A percentile compares a stretch with the other conserved stretches of the same genome.
Conservation (phyloP, 2,888 invertebrate species). For the Nephrotoma appendiculata region DNA sequence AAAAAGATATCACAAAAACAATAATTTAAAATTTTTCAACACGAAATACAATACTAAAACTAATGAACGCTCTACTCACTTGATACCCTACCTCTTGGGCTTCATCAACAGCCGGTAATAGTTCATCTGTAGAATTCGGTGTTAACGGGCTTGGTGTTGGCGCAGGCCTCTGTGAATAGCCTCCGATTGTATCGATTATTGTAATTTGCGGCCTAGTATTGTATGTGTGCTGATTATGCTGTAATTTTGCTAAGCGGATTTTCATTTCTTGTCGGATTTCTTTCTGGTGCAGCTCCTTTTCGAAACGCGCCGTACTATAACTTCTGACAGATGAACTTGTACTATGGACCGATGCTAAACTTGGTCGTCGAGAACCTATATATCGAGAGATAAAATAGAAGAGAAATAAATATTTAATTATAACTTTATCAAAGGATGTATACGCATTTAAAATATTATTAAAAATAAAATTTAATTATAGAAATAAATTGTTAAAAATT, state of each 20-base stretch:
- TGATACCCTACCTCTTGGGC: constrained; percentile 48
- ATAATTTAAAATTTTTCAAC: too few species aligned
- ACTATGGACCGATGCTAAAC: constrained; percentile 74
- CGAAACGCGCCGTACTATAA: constrained; percentile 66
- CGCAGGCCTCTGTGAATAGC: constrained; percentile 20
- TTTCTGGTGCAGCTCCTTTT: constrained; percentile 67
- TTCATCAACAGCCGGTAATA: constrained; percentile 66
- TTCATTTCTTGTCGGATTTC: constrained; percentile 65
- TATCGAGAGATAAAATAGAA: not conserved
- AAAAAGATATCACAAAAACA: too few species aligned
- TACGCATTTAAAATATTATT: not conserved
- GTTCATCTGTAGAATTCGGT: constrained; percentile 70
- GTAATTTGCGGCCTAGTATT: constrained; percentile 35
- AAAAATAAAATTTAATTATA: not conserved
- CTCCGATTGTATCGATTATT: constrained; percentile 33
- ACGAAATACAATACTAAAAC: not conserved
- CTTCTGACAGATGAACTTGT: constrained; percentile 69
- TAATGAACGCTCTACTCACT: not conserved
- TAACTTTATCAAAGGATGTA: not conserved
- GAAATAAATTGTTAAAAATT: not conserved
- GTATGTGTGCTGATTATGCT: constrained; percentile 34
- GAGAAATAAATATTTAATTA: not conserved
- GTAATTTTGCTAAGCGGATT: constrained; percentile 54
- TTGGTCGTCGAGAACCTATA: constrained; percentile 77
- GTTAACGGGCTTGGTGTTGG: constrained; percentile 64